Evolutionary conservation across 2,888 invertebrate genomes (phyloP), one percentile per base, ranked within the genome.

Genomic region (Scaptomyza reducta): DNA sequence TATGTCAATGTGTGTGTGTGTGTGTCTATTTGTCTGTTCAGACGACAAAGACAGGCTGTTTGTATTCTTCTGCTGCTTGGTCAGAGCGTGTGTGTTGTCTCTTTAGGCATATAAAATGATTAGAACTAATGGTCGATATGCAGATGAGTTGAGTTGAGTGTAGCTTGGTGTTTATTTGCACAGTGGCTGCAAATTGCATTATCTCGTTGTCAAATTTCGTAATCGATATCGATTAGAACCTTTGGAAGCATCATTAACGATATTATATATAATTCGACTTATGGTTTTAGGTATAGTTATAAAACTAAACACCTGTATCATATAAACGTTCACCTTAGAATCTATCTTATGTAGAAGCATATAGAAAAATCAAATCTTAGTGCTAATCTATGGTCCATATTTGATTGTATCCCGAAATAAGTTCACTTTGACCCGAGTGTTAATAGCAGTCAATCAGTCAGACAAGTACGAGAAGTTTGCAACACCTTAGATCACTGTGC

Each of bases 21-120:
- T 70, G 46, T 22, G 18, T 65, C 45, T 70, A 58, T 65, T 47
- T 70, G 65, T 50, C 41, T 61, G 55, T 29, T 58, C 40, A 69
- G 69, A 84, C 66, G 66, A 81, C 76, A 87, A 78, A 81, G 76
- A 81, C 78, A 75, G 65, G 44, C 80, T 71, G 77, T 60, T 46
- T 70, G 65, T 68, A 56, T 72, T 75, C 64, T 63, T 64, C 42
- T 49, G 53, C 53, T 69, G 64, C 65, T 65, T 61, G 33, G 44
- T 31, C 42, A 53, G 58, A 14, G 35, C n/a, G 35, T 38, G 35
- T 60, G 44, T 57, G 70, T 69, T 77, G 82, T 85, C 87, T 84
- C 88, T 84, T 87, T 84, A 82, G 82, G 88, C 83, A 85, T 84
- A 85, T 84, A 84, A 84, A 84, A 87, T 84, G 83, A 87, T 86